Evolutionary conservation across 2,113 vertebrate genomes (phyloP).

Genomic region (Athene cunicularia): DNA sequence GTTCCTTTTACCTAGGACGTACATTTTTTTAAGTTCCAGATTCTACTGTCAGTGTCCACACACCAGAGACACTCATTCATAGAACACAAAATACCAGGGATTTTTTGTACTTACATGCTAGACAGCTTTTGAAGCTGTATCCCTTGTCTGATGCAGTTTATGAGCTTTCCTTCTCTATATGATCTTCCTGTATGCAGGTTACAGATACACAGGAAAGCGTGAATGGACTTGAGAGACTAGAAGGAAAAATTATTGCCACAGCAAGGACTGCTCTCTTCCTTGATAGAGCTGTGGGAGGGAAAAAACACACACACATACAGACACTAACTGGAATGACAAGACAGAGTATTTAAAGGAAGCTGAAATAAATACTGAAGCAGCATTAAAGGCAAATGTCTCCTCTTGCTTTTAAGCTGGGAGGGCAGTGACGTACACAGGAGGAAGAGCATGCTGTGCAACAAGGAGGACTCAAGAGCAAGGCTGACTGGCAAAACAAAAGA

Average conservation of each 20-base stretch:
- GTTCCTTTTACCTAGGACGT: not conserved
- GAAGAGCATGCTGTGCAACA: accelerated
- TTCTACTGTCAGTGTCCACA: not conserved
- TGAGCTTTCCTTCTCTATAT: not conserved
- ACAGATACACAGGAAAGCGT: not conserved
- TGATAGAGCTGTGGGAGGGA: not conserved
- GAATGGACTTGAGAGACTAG: not conserved
- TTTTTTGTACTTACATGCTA: not conserved
- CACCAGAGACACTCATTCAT: not conserved
- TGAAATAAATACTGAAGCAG: not conserved
- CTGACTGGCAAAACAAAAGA: not conserved
- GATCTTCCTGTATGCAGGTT: not conserved
- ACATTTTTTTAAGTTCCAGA: not conserved
- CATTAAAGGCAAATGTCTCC: not conserved
- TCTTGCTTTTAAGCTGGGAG: not conserved
- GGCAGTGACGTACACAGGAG: accelerated
- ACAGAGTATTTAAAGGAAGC: not conserved
- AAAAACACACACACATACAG: not conserved
- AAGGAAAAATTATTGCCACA: not conserved
- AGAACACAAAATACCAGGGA: not conserved
- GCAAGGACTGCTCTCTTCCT: not conserved
- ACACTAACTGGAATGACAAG: not conserved
- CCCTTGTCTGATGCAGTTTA: accelerated
- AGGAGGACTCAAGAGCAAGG: not conserved
- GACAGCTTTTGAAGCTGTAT: not conserved